Conservation (phyloP, 2,888 invertebrate species). For the Lamellibrachia satsuma region DNA sequence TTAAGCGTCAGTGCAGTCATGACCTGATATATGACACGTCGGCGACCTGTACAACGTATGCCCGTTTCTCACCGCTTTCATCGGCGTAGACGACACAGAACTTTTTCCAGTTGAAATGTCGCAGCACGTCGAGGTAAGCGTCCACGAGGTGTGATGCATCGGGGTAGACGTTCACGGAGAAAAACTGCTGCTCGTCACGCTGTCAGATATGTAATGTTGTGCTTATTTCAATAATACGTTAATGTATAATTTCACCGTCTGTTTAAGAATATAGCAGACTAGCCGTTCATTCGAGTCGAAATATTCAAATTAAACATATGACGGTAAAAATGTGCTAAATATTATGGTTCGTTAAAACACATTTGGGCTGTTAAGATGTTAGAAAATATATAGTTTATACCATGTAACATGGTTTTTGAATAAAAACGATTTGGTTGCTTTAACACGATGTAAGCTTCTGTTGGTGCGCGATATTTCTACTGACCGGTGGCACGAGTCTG, state of each 20-base stretch:
- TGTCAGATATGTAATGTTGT: background rate
- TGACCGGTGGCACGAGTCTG: conserved; percentile 29
- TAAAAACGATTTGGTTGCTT: no score
- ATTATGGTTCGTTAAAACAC: no score
- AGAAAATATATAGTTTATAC: no score
- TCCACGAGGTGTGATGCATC: conserved; percentile 35
- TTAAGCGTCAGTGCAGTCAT: no score
- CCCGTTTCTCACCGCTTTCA: conserved; percentile 38
- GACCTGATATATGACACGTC: background rate
- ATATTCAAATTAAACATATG: no score
- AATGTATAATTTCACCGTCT: background rate
- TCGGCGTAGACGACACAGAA: conserved; percentile 43
- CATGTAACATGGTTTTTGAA: no score
- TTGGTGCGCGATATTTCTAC: background rate
- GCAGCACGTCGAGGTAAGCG: conserved; percentile 40
- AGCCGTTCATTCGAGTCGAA: no score
- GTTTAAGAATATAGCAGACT: no score
- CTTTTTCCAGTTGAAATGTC: conserved; percentile 40
- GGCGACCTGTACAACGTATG: background rate
- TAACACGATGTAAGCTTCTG: no score
- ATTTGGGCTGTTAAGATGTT: no score
- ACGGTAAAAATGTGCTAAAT: no score
- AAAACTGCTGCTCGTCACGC: conserved; percentile 33
- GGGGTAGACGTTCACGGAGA: conserved; percentile 45
- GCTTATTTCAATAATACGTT: background rate